Percentiles rank a stretch among this genome's conserved stretches.
phyloP scores from a whole-genome alignment of 2,888 invertebrate species.

The Perizoma flavofasciatum region DNA sequence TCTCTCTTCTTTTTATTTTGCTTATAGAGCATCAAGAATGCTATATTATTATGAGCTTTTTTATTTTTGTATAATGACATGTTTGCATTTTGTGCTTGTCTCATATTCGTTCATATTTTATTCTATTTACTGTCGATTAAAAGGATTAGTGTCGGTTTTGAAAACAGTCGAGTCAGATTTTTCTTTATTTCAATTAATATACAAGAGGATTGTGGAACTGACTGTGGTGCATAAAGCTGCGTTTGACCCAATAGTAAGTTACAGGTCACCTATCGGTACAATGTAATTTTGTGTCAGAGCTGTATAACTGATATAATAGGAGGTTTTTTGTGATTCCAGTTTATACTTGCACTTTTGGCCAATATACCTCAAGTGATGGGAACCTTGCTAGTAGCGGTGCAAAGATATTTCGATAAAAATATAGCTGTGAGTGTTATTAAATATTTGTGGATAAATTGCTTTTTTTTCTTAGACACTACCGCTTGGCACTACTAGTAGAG shows the following conservation, averaged over 20 bases:
- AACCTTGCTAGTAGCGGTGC: not conserved
- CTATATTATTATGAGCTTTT: not conserved
- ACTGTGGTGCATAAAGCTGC: not conserved
- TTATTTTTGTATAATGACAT: not conserved
- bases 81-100: not conserved
- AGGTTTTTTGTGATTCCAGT: not conserved
- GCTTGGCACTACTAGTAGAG: too few relatives aligned
- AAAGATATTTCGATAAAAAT: not conserved
- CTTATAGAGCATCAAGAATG: too few relatives aligned
- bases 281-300: too few relatives aligned
- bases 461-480: too few relatives aligned
- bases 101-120: constrained; percentile 1
- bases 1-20: not conserved
- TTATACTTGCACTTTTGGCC: not conserved
- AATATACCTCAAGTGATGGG: not conserved
- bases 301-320: too few relatives aligned
- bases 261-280: not conserved
- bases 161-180: not conserved
- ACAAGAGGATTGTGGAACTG: constrained; percentile 2
- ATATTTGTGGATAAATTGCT: too few relatives aligned
- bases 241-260: constrained; percentile 1
- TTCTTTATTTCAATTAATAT: not conserved
- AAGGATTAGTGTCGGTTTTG: not conserved
- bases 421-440: not conserved
- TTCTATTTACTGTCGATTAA: not conserved